Percentiles rank a stretch among this genome's conserved stretches.
phyloP scores from a whole-genome alignment of 1,140 invertebrate genomes.

The Zaprionus ghesquierei region DNA sequence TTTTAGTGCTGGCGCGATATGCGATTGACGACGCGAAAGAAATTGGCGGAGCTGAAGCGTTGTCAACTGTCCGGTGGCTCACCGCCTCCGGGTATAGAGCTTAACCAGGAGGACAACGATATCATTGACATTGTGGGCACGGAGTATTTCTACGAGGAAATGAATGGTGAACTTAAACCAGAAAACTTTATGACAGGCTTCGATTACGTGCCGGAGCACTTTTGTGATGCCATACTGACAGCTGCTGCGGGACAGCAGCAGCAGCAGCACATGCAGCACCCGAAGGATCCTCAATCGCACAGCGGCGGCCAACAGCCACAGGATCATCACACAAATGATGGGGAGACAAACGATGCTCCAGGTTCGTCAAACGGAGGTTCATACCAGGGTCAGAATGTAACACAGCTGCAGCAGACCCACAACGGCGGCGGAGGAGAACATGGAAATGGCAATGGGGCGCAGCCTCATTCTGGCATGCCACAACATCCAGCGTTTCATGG shows the following conservation, averaged over 20 bases:
- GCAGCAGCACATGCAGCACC: conserved; percentile 69
- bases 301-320: conserved; percentile 61
- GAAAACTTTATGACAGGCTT: conserved; percentile 80
- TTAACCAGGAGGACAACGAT: conserved; percentile 80
- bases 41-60: conserved; percentile 75
- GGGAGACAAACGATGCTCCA: conserved; percentile 73
- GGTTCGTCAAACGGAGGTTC: conserved; percentile 75
- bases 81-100: conserved; percentile 73
- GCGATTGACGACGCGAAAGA: conserved; percentile 77
- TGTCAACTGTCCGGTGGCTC: conserved; percentile 77
- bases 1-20: conserved; percentile 78
- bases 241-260: conserved; percentile 72
- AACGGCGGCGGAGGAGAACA: conserved; percentile 65
- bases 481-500: conserved; percentile 74
- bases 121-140: conserved; percentile 80
- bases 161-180: conserved; percentile 78
- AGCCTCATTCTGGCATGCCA: conserved; percentile 66
- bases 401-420: conserved; percentile 61
- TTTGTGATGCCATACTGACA: conserved; percentile 78
- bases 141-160: conserved; percentile 80
- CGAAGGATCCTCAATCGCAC: conserved; percentile 62
- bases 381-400: conserved; percentile 65
- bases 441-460: conserved; percentile 39
- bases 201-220: conserved; percentile 77
- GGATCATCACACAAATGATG: conserved; percentile 77